Conservation (phyloP, 2,797 vertebrate species). For the Chelidonichthys spinosus region DNA sequence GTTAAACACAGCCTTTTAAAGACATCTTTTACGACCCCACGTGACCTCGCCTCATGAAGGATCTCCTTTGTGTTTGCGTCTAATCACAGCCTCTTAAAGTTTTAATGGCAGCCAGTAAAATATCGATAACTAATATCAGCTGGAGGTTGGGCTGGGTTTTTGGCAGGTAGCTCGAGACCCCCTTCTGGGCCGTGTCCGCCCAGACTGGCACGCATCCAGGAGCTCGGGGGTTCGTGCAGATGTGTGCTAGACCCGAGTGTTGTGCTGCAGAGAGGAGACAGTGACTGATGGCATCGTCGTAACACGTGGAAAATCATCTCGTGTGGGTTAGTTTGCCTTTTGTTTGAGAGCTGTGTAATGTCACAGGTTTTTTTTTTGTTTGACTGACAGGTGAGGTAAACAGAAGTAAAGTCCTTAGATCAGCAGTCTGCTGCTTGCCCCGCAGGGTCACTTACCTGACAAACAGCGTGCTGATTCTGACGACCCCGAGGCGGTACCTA, state of each 20-base stretch:
- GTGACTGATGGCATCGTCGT: constrained; percentile 1
- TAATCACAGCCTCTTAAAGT: constrained; percentile 78
- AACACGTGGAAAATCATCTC: constrained; percentile 1
- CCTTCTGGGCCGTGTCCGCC: constrained; percentile 54
- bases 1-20: constrained; percentile 76
- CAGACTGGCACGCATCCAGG: constrained; percentile 55
- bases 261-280: constrained; percentile 25
- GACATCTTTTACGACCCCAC: constrained; percentile 71
- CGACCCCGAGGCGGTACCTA: constrained; percentile 57
- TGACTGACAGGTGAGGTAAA: constrained; percentile 60
- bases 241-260: constrained; percentile 44
- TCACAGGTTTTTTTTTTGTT: constrained; percentile 26
- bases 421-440: constrained; percentile 58
- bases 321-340: background rate
- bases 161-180: constrained; percentile 61
- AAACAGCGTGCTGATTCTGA: constrained; percentile 65
- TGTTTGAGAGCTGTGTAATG: constrained; percentile 25
- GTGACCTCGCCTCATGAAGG: constrained; percentile 71
- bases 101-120: constrained; percentile 77
- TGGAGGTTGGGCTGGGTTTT: constrained; percentile 57
- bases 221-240: constrained; percentile 45
- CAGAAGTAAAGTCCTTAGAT: constrained; percentile 55
- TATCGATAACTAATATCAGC: constrained; percentile 82
- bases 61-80: constrained; percentile 77
- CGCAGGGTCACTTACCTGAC: constrained; percentile 68